Conservation (phyloP, 2,888 invertebrate species). For the Amblyjoppa fuscipennis region DNA sequence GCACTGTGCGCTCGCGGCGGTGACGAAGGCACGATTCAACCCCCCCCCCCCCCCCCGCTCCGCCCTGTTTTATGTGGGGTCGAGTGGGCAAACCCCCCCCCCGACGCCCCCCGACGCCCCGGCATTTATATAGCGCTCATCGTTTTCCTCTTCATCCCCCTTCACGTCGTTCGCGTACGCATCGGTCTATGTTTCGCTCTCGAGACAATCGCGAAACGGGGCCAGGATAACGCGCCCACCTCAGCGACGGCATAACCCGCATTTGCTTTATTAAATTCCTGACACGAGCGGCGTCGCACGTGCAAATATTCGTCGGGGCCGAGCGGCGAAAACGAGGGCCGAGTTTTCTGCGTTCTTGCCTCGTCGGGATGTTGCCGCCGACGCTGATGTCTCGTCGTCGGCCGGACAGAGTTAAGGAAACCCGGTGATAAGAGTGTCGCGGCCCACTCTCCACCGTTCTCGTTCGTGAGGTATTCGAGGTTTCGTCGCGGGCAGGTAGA, state of each 20-base stretch:
- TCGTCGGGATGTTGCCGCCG: slow-evolving; percentile 16
- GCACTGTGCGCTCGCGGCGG: slow-evolving; percentile 10
- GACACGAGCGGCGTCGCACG: slow-evolving; percentile 81
- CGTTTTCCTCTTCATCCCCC: slow-evolving; percentile 43
- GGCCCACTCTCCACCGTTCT: slow-evolving; percentile 8
- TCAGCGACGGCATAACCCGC: slow-evolving; percentile 59
- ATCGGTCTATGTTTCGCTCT: slow-evolving; percentile 24
- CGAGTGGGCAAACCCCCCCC: slow-evolving; percentile 42
- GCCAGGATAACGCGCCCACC: slow-evolving; percentile 63
- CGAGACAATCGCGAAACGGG: slow-evolving; percentile 47
- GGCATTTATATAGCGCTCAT: slow-evolving; percentile 59
- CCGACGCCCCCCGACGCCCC: slow-evolving; percentile 25
- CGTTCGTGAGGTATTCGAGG: slow-evolving; percentile 22
- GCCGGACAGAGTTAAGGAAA: slow-evolving; percentile 64
- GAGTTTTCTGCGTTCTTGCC: background rate
- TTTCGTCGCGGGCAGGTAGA: background rate
- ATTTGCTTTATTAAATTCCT: slow-evolving; percentile 85
- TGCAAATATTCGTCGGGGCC: slow-evolving; percentile 81
- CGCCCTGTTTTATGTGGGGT: slow-evolving; percentile 15
- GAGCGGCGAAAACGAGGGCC: slow-evolving; percentile 19
- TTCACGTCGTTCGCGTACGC: background rate
- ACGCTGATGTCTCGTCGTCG: background rate
- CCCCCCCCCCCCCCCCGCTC: background rate
- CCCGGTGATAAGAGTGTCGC: slow-evolving; percentile 1
- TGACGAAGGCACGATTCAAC: slow-evolving; percentile 2